Conservation (phyloP, 2,888 invertebrate genomes). For the Agapostemon virescens region DNA sequence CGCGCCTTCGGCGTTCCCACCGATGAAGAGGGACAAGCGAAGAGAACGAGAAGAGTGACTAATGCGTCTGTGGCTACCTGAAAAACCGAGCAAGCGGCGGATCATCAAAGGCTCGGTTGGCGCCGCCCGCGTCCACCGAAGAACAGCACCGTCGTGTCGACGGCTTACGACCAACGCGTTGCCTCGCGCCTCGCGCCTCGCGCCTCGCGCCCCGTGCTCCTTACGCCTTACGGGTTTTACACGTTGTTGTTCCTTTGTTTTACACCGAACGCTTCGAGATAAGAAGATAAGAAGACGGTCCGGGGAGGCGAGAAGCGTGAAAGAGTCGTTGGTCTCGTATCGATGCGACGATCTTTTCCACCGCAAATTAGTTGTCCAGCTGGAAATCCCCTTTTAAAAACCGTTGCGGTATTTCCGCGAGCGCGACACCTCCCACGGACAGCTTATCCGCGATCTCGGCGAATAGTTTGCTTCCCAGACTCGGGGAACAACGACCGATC, state of each 20-base stretch:
- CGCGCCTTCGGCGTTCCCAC: conserved; percentile 53
- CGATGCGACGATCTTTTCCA: conserved; percentile 30
- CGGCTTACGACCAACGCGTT: conserved; percentile 51
- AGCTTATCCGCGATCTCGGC: conserved; percentile 29
- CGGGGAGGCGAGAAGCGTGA: conserved; percentile 7
- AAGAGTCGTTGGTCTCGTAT: conserved; percentile 29
- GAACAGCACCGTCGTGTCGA: conserved; percentile 61
- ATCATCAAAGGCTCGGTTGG: conserved; percentile 79
- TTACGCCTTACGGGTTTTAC: conserved; percentile 45
- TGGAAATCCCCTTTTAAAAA: conserved; percentile 7
- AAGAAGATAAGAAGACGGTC: background rate
- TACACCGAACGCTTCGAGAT: conserved; percentile 34
- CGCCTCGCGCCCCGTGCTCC: no score
- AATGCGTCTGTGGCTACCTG: conserved; percentile 81
- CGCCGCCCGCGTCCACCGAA: conserved; percentile 74
- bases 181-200: conserved; percentile 35
- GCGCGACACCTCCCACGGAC: conserved; percentile 4
- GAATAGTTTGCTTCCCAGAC: conserved; percentile 27
- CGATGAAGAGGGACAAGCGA: conserved; percentile 54
- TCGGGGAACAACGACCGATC: conserved; percentile 24
- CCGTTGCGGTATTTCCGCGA: background rate
- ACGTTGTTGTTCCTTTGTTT: conserved; percentile 47
- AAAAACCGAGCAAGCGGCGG: conserved; percentile 76
- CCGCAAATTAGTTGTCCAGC: conserved; percentile 29
- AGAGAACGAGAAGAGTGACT: conserved; percentile 78